Evolutionary conservation across 2,888 invertebrate genomes (phyloP).

Genomic region (Criorhina ranunculi): DNA sequence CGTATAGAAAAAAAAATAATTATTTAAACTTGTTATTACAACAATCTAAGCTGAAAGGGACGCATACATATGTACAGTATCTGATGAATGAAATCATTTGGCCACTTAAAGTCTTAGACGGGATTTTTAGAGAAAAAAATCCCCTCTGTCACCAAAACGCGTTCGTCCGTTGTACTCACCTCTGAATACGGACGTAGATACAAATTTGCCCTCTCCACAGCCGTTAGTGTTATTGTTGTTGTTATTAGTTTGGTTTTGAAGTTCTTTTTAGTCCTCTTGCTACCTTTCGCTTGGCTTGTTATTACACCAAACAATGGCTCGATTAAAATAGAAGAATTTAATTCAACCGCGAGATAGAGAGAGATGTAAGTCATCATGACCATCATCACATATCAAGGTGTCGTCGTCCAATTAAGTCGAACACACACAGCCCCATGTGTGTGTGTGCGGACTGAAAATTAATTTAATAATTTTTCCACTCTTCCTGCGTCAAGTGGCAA

Average conservation of each 20-base stretch:
- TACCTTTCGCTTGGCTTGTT: slow-evolving; percentile 50
- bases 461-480: slow-evolving; percentile 49
- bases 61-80: slow-evolving; percentile 25
- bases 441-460: slow-evolving; percentile 22
- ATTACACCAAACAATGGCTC: slow-evolving; percentile 44
- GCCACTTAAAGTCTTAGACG: slow-evolving; percentile 58
- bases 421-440: slow-evolving; percentile 7
- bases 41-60: slow-evolving; percentile 25
- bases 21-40: slow-evolving; percentile 14
- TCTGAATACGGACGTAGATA: slow-evolving; percentile 19
- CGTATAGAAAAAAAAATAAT: slow-evolving; percentile 5
- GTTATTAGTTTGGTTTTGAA: slow-evolving; percentile 35
- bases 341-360: slow-evolving; percentile 20
- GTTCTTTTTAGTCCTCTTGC: slow-evolving; percentile 22
- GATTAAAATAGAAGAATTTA: slow-evolving; percentile 42
- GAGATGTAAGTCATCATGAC: slow-evolving; percentile 37
- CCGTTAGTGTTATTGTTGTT: slow-evolving; percentile 37
- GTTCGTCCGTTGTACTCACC: not conserved
- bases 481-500: slow-evolving; percentile 40
- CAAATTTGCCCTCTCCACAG: slow-evolving; percentile 44
- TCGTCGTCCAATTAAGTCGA: slow-evolving; percentile 54
- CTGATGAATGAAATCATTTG: slow-evolving; percentile 56
- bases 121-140: slow-evolving; percentile 18
- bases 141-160: slow-evolving; percentile 25
- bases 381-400: slow-evolving; percentile 46